Evolutionary conservation across 2,888 invertebrate species (phyloP), one percentile per base, ranked within the genome.

Genomic region (Azorinus chamasolen): DNA sequence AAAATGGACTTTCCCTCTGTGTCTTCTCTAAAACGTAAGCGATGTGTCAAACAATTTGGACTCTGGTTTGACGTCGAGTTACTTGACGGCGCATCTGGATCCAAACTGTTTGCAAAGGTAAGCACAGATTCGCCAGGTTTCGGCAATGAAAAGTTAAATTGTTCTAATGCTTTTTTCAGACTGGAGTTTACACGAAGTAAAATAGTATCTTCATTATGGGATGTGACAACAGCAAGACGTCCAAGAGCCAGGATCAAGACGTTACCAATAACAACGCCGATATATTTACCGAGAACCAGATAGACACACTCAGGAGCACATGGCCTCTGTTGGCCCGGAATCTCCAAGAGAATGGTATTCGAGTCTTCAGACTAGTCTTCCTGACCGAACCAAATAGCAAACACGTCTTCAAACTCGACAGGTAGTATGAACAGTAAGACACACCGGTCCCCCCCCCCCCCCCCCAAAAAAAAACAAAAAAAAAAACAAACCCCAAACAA

Each of bases 231-330:
- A 87, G 86, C 70, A 89, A 88, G 62, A 62, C 78, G 10, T 71
- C 76, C n/a, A 72, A 68, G 37, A 84, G 82, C 14, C 75, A 77
- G 37, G 81, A 83, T 16, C 70, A 45, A 25, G 79, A 79, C n/a
- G 71, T 55, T 4, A 65, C 72, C 2, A 75, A 70, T 43, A 83
- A 80, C 20, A 79, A 69, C 20, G 72, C 62, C 1, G 71, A 79
- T 0, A 82, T 75, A 5, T 89, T 90, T 61, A 83, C 88, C 6
- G 89, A 89, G 12, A 85, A 85, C 12, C 87, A 88, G 72, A 87
- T 88, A 22, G 89, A 90, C 80, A 87, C 88, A 1, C 86, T 90
- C 22, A 76, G 86, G 25, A 89, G 89, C 72, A 90, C 90, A 12
- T 90, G 90, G 89, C 90, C 89, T 1, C 51, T 90, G 12, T 50